These are phyloP conservation scores for Hystrix cristata DNA, from an alignment of 2,113 vertebrate genomes.

Conservation along the genomic window DNA sequence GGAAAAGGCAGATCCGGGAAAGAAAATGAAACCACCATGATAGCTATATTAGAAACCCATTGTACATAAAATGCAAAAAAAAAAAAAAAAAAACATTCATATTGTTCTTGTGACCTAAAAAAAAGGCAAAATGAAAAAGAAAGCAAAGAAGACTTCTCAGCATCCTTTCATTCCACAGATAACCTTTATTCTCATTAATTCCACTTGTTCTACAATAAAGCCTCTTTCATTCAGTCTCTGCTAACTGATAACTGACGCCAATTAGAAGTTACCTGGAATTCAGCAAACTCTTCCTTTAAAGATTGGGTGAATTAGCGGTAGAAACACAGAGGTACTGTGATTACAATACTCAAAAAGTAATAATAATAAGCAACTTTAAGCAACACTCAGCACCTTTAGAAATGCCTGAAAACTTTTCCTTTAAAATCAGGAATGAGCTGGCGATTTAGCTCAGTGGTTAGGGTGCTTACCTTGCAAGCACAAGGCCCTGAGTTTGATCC, in stretches of 20 bases:
- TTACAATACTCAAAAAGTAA: neutral
- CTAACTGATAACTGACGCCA: neutral
- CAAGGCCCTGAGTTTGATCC: too few species aligned
- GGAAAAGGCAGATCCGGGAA: neutral
- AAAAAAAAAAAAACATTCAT: neutral
- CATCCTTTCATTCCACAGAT: neutral
- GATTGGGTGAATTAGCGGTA: constrained; percentile 1
- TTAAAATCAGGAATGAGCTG: neutral
- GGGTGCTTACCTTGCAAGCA: too few species aligned
- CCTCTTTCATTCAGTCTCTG: neutral
- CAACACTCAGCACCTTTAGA: neutral
- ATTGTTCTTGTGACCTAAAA: neutral
- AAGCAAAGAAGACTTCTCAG: neutral
- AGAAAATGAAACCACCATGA: neutral
- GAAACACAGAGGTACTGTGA: neutral
- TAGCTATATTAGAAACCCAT: constrained; percentile 23
- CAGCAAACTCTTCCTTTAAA: constrained; percentile 43
- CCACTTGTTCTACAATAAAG: neutral
- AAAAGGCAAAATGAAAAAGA: neutral
- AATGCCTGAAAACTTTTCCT: neutral
- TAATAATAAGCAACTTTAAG: neutral
- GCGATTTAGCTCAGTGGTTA: too few species aligned
- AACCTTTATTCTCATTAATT: neutral
- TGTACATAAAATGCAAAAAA: neutral
- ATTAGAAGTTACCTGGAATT: constrained; percentile 50